Evolutionary conservation across 2,113 vertebrate species (phyloP).

Genomic region (Lagopus leucura): DNA sequence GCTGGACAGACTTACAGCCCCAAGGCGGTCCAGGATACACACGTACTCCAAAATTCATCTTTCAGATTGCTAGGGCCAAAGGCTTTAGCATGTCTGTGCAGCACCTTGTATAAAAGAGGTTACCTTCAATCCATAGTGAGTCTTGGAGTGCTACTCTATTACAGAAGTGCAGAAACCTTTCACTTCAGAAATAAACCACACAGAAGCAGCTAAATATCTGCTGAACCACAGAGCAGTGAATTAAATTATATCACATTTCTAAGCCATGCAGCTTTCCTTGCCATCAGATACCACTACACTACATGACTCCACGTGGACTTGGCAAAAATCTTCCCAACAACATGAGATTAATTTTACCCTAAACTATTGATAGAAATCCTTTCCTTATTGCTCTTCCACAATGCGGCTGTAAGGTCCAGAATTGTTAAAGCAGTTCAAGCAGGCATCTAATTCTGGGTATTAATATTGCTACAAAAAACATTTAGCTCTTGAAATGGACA

Average conservation of each 20-base stretch:
- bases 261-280: background rate
- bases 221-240: background rate
- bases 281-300: background rate
- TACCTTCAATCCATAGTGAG: background rate
- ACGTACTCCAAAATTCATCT: background rate
- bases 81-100: background rate
- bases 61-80: background rate
- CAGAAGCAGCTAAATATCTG: background rate
- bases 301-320: fast-evolving
- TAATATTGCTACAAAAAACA: background rate
- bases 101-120: background rate
- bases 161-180: background rate
- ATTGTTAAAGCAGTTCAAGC: background rate
- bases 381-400: background rate
- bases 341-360: background rate
- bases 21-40: background rate
- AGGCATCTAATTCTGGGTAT: background rate
- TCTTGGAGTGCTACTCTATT: background rate
- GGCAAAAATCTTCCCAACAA: background rate
- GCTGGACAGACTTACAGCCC: background rate
- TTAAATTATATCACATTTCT: background rate
- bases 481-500: background rate
- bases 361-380: background rate
- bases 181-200: background rate
- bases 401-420: fast-evolving